Base-by-base conservation (phyloP, 2,888 invertebrate species). In the Drosophila sordidapex region DNA sequence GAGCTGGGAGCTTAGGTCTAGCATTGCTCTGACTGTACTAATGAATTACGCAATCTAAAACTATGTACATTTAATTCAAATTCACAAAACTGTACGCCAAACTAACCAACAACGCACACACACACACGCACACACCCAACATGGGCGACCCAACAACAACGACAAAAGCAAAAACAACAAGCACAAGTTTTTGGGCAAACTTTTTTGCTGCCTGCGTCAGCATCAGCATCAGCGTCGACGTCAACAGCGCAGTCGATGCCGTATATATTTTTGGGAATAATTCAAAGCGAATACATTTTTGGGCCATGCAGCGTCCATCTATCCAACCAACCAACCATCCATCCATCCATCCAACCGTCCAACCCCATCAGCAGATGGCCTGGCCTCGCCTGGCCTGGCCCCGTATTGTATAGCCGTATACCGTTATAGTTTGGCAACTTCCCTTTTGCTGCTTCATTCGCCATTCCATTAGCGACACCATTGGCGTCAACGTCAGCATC, bases 11-110 rank as follows among this genome's bases (percentile, higher is more conserved):
- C 60, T 79, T 74, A 72, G 86, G 70, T 78, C 68, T 81, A 61
- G 74, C 74, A 66, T 35, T 75, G 76, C 76, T 72, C 85, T 89
- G 90, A 77, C 90, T 87, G 88, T 89, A 85, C 88, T 91, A 91
- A 92, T 92, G 91, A 92, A 91, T 91, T 91, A 92, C 91, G 91
- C 91, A 91, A 92, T 92, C 91, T 87, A 91, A 91, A 91, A 91
- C 87, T 90, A 91, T 89, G 91, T 90, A 90, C 91, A 90, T 91
- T 91, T 90, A 90, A 90, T 90, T 90, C 90, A 86, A 91, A 91
- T 90, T 90, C 89, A 90, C 88, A 90, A 89, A 87, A 82, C 83
- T 83, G 87, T 88, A 82, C 83, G 82, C 80, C 81, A 90, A 82
- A 90, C 89, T 87, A 87, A 90, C 81, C 86, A 69, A 80, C 61